A percentile compares a stretch with the other conserved stretches of the same genome.
Evolutionary conservation across 1,140 invertebrate genomes (phyloP).

Genomic region (Drosophila ohnishii): DNA sequence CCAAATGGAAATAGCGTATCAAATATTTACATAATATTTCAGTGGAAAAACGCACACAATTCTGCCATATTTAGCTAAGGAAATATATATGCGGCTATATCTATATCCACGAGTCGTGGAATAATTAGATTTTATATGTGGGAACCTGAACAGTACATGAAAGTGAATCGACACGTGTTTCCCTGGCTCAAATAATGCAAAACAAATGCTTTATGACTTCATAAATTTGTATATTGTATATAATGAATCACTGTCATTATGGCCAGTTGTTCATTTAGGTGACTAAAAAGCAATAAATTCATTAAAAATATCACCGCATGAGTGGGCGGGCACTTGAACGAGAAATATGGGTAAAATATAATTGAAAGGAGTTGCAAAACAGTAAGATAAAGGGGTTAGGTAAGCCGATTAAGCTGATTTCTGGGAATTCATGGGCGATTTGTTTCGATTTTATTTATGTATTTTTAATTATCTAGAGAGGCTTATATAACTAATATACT

Average conservation of each 20-base stretch:
- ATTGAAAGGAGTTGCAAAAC: neutral
- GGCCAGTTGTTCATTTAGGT: conserved; percentile 28
- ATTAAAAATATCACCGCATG: conserved; percentile 6
- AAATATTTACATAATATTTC: conserved; percentile 57
- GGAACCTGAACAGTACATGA: conserved; percentile 47
- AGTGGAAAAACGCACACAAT: conserved; percentile 26
- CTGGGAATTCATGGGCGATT: neutral
- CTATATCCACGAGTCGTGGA: conserved; percentile 27
- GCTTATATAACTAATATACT: neutral
- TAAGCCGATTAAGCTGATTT: conserved; percentile 21
- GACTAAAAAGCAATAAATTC: conserved; percentile 34
- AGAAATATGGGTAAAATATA: conserved; percentile 7
- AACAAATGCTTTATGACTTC: conserved; percentile 41
- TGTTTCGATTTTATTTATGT: neutral
- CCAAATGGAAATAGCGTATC: conserved; percentile 39
- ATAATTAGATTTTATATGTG: conserved; percentile 50
- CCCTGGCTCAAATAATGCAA: conserved; percentile 40
- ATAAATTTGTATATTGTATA: neutral
- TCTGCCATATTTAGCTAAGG: conserved; percentile 23
- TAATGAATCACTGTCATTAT: conserved; percentile 25
- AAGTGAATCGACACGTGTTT: conserved; percentile 62
- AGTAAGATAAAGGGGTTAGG: neutral
- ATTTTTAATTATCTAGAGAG: neutral
- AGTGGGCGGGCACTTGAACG: conserved; percentile 14
- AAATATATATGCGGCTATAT: conserved; percentile 17